Percentiles rank a stretch among this genome's conserved stretches.
Conservation (phyloP, 2,797 vertebrate genomes). For the Oreochromis mossambicus region DNA sequence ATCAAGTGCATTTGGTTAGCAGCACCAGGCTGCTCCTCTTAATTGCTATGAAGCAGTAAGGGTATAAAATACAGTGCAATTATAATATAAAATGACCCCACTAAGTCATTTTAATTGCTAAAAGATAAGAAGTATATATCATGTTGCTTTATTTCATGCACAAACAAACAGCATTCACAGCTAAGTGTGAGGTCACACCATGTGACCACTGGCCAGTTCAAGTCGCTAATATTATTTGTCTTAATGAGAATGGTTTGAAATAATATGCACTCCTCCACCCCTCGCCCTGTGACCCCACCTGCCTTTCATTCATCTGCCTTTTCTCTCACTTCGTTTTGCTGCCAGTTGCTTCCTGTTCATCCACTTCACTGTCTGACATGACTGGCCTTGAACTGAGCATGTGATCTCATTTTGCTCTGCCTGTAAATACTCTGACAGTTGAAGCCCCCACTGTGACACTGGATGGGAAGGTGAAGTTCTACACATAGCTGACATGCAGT, state of each 20-base stretch:
- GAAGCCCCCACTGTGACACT: neutral
- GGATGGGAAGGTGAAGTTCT: neutral
- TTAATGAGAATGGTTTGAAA: conserved; percentile 26
- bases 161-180: conserved; percentile 43
- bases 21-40: neutral
- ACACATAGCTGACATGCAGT: neutral
- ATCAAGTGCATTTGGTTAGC: neutral
- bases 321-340: neutral
- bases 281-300: neutral
- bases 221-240: conserved; percentile 48
- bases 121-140: neutral
- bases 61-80: neutral
- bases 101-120: too few relatives aligned
- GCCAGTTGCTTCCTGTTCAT: conserved; percentile 5
- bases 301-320: neutral
- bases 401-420: conserved; percentile 1
- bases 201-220: conserved; percentile 35
- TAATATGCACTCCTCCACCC: neutral
- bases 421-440: conserved; percentile 1
- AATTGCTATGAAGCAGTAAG: neutral
- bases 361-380: neutral
- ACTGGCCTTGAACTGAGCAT: neutral
- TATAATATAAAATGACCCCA: too few relatives aligned
- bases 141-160: neutral
- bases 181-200: conserved; percentile 19